These are phyloP conservation scores for Disparrhopalites patrizii DNA, from an alignment of 2,888 invertebrate species.

Conservation along the genomic window DNA sequence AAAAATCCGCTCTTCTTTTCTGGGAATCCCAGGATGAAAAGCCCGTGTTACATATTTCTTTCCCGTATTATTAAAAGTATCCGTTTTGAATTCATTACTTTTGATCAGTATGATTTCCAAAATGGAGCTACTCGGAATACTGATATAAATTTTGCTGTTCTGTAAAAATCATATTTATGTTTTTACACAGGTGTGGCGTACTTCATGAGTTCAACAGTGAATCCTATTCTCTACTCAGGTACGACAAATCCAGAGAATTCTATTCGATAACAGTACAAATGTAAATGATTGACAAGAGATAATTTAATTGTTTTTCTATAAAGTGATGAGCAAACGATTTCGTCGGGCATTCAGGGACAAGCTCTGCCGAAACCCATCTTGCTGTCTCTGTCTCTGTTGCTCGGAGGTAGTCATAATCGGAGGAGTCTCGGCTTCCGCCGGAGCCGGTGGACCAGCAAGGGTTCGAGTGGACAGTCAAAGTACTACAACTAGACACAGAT, in stretches of 20 bases:
- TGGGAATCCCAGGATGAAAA: no score
- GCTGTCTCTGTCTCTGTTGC: conserved; percentile 45
- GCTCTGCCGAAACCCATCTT: conserved; percentile 37
- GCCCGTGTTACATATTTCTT: no score
- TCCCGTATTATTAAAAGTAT: no score
- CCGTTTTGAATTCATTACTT: no score
- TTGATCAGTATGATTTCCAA: no score
- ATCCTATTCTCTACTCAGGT: conserved; percentile 33
- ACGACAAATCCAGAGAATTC: conserved; percentile 29
- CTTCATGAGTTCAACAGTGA: conserved; percentile 46
- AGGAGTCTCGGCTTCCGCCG: conserved; percentile 33
- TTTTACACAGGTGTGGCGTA: conserved; percentile 45
- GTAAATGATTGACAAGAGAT: background rate
- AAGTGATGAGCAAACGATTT: conserved; percentile 45
- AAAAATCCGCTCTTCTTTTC: no score
- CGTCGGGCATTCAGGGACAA: conserved; percentile 46
- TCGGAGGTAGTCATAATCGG: conserved; percentile 40
- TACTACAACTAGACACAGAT: conserved; percentile 33
- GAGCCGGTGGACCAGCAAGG: conserved; percentile 26
- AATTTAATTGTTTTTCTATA: background rate
- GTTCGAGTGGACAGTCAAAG: conserved; percentile 41
- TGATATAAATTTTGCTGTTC: no score
- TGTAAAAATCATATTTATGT: no score
- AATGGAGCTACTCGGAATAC: no score
- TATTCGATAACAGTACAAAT: background rate